Base-by-base conservation (phyloP, 1,140 invertebrate species). In the Dreissena rostriformis region DNA sequence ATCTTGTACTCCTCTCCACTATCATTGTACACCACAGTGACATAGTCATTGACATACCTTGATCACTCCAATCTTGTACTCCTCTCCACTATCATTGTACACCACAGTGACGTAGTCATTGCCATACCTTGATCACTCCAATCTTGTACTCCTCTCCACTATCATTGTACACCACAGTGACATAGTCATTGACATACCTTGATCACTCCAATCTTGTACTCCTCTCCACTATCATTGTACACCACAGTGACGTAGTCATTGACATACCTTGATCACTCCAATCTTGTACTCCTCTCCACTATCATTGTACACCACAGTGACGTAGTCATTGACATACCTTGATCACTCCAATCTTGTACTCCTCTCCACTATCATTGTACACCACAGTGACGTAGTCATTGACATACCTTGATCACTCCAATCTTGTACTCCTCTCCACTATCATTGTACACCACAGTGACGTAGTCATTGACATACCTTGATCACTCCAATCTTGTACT, bases 11-110 rank as follows among this genome's bases (percentile, higher is more conserved):
- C 96, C 88, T 97, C 96, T 17, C 97, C 97, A 93, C 98, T 98
- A 93, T 99, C 97, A 94, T 99, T 99, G 94, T 99, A 99, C 17
- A 99, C 97, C 91, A 99, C 98, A 78, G 96, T 97, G n/a, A 99
- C 98, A 94, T 95, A 98, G 94, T 99, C 97, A 94, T 99, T 99
- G 87, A n/a, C n/a, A n/a, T n/a, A n/a, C n/a, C n/a, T n/a, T n/a
- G n/a, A n/a, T n/a, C n/a, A n/a, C n/a, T n/a, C n/a, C n/a, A n/a
- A n/a, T 96, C 91, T 97, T 96, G 93, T 97, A 98, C 61, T 98
- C 96, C 88, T 97, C 96, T 17, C 97, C 97, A 93, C 98, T 98
- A 93, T 99, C 97, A 94, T 99, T 99, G 94, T 99, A 99, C 17
- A 99, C 97, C 91, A 99, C 98, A 78, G 96, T 97, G n/a, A 99